Base-by-base conservation (phyloP, 2,888 invertebrate species). In the Dasysyrphus tricinctus region DNA sequence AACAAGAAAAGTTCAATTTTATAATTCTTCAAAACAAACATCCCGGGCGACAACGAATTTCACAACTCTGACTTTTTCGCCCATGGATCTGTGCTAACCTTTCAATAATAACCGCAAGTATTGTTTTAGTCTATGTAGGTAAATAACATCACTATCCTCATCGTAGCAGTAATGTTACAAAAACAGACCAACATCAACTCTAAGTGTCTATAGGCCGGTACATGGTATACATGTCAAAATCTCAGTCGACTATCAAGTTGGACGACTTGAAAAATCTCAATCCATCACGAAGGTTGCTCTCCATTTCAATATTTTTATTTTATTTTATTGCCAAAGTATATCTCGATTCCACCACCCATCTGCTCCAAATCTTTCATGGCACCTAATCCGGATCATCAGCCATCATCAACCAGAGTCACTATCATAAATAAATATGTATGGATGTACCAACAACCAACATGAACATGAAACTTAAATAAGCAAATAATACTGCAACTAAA, bases 301-400 rank as follows among this genome's bases (percentile, higher is more conserved):
- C 76, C 72, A 80, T 84, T 80, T 51, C 59, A 49, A 76, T 67
- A 34, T 78, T n/a, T 54, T 29, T 57, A 3, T 61, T 51, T 47
- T 2, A 24, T 24, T 65, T n/a, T n/a, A 32, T 74, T 51, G 9
- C 39, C 51, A 37, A 37, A 37, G 37, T 51, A 29, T 39, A 32
- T 32, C 16, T 39, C 39, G 11, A 32, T 24, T 67, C 42, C 49
- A 12, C 59, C 80, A 80, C 72, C 80, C 51, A 67, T 67, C 77
- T 85, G 85, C 82, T 86, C 86, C 72, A 86, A 67, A 86, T 82
- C 78, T 75, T 79, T 79, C 86, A 82, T 82, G 74, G 78, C 82
- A 70, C 78, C 82, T 75, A 82, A 86, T 75, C 65, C 78, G 78
- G 72, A 75, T 39, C 82, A 82, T 79, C 85, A 65, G 67, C 56